Conservation (phyloP, 2,797 vertebrate species). For the Syngnathus rostellatus region DNA sequence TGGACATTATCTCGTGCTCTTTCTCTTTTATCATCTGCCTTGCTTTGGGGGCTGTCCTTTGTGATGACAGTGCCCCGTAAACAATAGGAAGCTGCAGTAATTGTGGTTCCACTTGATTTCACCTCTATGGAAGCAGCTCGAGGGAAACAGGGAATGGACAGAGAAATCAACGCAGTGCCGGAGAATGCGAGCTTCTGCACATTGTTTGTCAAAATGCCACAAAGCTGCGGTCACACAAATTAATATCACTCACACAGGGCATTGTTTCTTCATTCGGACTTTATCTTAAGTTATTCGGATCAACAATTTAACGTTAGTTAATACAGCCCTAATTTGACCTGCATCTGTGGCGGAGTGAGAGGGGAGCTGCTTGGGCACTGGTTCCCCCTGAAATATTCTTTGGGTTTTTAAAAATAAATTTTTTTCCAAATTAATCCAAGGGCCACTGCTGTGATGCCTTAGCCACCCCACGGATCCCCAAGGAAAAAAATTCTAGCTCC, state of each 20-base stretch:
- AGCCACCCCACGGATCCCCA: no score
- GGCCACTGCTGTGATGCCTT: no score
- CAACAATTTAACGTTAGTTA: not conserved
- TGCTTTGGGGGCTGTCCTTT: conserved; percentile 24
- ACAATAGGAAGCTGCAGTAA: conserved; percentile 50
- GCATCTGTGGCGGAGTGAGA: no score
- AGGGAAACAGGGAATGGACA: conserved; percentile 17
- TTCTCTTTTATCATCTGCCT: conserved; percentile 6
- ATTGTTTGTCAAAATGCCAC: conserved; percentile 15
- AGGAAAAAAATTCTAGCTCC: no score
- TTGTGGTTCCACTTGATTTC: conserved; percentile 56
- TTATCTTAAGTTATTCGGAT: not conserved
- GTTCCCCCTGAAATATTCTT: no score
- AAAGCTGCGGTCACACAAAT: conserved; percentile 6
- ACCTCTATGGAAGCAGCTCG: conserved; percentile 28
- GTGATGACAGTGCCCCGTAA: conserved; percentile 41
- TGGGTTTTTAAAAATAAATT: no score
- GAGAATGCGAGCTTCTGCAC: conserved; percentile 15
- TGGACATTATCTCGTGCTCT: conserved; percentile 11
- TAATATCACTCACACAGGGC: conserved; percentile 5
- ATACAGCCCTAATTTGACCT: not conserved
- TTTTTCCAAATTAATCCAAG: no score
- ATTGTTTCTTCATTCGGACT: not conserved
- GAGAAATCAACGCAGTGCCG: conserved; percentile 11
- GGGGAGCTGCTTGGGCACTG: no score